Base-by-base conservation (phyloP, 1,140 invertebrate genomes). In the Meloidogyne chitwoodi region DNA sequence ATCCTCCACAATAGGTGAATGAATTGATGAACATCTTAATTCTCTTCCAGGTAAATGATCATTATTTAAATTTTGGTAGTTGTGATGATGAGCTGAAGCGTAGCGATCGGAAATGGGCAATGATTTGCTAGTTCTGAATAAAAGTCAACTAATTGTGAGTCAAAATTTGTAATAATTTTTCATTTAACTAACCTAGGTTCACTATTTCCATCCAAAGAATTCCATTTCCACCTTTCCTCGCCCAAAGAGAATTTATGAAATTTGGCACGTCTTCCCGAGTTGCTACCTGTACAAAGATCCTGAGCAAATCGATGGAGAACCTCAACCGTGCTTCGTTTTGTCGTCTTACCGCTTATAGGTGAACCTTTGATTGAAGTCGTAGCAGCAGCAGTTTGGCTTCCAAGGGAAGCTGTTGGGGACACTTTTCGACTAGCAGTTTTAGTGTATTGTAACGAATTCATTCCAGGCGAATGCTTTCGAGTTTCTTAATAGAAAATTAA, bases 391-490 rank as follows among this genome's bases (percentile, higher is more conserved):
- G n/a, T 22, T 5, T 22, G 24, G 24, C 5, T 19, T 8, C 48
- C 27, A 34, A 34, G 12, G 27, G 56, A 38, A 31, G 12, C 64
- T n/a, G 69, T 72, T 34, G 71, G 71, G 0, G 71, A 73, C 22
- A 73, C 71, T 29, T 73, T 73, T 5, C 71, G n/a, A 34, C 68
- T 14, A 27, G 29, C 14, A 41, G 68, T 44, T 24, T 24, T 64
- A 31, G 14, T 22, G 16, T 67, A 22, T 31, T 29, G 22, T 24
- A 73, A 12, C 24, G 71, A 73, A 63, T 61, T 64, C 38, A 73
- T 61, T 27, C 71, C 71, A 22, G 71, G 71, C 44, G 71, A 73
- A 19, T 73, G 41, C 24, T 73, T 73, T n/a, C 71, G 5, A 22
- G 34, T 27, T 61, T 44, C n/a, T 29, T 61, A 31, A 63, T n/a